Percentiles rank a stretch among this genome's conserved stretches.
Evolutionary conservation across 2,888 invertebrate genomes (phyloP).

Genomic region (Dryococelus australis): DNA sequence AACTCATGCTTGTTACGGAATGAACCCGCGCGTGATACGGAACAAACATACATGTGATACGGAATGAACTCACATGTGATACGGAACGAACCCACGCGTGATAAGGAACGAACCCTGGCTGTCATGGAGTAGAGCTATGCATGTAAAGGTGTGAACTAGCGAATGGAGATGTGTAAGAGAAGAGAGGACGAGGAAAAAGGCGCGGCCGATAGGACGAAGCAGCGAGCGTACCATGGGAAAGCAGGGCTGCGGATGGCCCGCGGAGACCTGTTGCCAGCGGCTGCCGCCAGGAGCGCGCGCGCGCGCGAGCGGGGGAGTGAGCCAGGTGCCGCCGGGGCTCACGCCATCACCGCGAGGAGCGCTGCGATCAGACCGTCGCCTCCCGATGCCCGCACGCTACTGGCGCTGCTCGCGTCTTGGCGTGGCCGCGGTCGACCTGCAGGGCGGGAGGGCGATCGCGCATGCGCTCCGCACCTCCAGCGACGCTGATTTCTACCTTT

Average conservation of each 20-base stretch:
- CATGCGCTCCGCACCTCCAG: not conserved
- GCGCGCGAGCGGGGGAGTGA: not conserved
- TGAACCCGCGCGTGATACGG: too few species aligned
- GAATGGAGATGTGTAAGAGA: too few species aligned
- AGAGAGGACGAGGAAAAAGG: too few species aligned
- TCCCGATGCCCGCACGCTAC: not conserved
- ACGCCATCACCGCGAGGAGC: not conserved
- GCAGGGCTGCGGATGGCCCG: not conserved
- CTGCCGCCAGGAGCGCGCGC: not conserved
- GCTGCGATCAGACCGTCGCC: not conserved
- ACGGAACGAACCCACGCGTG: too few species aligned
- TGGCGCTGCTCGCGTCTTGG: not conserved
- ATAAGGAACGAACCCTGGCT: too few species aligned
- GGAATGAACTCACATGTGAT: too few species aligned
- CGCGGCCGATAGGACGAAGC: too few species aligned
- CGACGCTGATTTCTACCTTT: not conserved
- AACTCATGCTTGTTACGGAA: too few species aligned
- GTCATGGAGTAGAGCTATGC: too few species aligned
- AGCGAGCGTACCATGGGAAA: not conserved
- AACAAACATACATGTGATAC: too few species aligned
- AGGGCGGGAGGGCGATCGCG: not conserved
- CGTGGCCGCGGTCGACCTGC: not conserved
- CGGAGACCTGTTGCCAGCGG: not conserved
- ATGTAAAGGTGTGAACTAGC: too few species aligned
- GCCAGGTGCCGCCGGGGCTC: not conserved